phyloP scores from a whole-genome alignment of 1,140 invertebrate species.

The Nasonia giraulti region DNA sequence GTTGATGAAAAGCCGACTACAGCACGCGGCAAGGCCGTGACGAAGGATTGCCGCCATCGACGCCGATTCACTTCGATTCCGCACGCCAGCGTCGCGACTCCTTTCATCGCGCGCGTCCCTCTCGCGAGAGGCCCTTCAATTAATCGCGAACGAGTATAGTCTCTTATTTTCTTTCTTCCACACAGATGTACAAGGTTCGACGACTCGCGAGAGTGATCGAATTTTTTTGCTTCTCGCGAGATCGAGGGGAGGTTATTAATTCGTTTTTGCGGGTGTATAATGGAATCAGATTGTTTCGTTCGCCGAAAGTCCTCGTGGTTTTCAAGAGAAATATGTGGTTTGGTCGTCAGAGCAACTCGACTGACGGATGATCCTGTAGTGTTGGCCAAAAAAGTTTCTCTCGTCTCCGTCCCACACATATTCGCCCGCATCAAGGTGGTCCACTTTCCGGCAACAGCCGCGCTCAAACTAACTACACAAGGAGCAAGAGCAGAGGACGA shows the following conservation, averaged over 20 bases:
- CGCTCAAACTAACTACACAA: background rate
- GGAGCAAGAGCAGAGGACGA: conserved; percentile 42
- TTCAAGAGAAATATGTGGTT: background rate
- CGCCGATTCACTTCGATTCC: conserved; percentile 22
- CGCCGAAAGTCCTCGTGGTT: too few species aligned
- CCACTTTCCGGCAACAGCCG: conserved; percentile 13
- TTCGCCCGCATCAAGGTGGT: background rate
- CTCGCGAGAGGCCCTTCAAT: background rate
- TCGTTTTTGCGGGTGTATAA: background rate
- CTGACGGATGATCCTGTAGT: too few species aligned
- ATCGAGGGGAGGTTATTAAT: background rate
- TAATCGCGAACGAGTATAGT: background rate
- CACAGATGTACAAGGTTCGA: background rate
- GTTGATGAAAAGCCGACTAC: conserved; percentile 56
- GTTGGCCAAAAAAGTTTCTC: background rate
- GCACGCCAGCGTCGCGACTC: background rate
- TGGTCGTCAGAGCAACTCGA: too few species aligned
- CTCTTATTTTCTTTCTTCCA: background rate
- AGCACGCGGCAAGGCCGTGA: conserved; percentile 48
- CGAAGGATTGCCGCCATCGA: conserved; percentile 53
- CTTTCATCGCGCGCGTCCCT: background rate
- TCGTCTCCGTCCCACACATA: too few species aligned
- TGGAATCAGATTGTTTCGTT: background rate
- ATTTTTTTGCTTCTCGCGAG: background rate
- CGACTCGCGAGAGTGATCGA: background rate